Conservation (phyloP, 1,140 invertebrate genomes). For the Cydia splendana region DNA sequence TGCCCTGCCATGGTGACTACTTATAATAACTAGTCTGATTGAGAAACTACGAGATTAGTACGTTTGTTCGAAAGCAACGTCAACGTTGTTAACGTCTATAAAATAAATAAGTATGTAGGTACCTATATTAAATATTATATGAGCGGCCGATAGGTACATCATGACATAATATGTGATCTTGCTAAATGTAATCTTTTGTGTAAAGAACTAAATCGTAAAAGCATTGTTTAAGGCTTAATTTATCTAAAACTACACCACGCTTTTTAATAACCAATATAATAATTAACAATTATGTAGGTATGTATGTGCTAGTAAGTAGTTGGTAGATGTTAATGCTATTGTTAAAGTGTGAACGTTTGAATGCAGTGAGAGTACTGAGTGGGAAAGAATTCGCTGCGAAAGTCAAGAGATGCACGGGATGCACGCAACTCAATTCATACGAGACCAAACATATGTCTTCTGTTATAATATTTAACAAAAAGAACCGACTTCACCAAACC, state of each 20-base stretch:
- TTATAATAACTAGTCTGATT: background rate
- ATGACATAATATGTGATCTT: too few relatives aligned
- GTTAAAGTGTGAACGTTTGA: background rate
- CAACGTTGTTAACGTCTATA: too few relatives aligned
- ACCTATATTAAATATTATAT: background rate
- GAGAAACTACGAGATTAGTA: background rate
- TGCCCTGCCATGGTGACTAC: background rate
- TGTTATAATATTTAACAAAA: too few relatives aligned
- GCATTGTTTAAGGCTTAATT: too few relatives aligned
- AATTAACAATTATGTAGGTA: background rate
- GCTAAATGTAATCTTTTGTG: too few relatives aligned
- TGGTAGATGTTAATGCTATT: background rate
- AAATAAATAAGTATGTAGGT: background rate
- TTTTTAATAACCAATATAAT: too few relatives aligned
- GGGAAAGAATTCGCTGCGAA: slow-evolving; percentile 16
- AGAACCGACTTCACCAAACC: too few relatives aligned
- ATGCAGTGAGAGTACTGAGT: slow-evolving; percentile 16
- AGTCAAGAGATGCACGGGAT: slow-evolving; percentile 11
- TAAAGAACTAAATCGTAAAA: too few relatives aligned
- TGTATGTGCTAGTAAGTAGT: background rate
- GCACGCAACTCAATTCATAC: background rate
- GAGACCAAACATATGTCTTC: background rate
- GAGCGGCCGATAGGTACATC: background rate
- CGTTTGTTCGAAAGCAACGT: background rate
- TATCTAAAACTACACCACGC: too few relatives aligned